A percentile compares a stretch with the other conserved stretches of the same genome.
These are phyloP conservation scores for Leucoraja erinaceus DNA, from an alignment of 2,113 vertebrate genomes.

Conservation along the genomic window DNA sequence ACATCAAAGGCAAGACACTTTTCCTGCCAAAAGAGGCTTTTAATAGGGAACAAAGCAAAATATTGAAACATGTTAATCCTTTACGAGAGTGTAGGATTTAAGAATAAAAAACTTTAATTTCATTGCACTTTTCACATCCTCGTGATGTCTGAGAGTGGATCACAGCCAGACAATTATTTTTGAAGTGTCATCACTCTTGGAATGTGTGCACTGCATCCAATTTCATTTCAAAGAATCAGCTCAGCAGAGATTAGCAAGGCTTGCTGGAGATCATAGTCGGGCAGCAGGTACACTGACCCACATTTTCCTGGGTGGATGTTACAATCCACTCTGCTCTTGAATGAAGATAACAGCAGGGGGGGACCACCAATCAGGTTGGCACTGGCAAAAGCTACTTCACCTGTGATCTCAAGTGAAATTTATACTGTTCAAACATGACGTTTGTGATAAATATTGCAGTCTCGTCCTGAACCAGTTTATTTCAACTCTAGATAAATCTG, in stretches of 20 bases:
- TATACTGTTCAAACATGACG: not conserved
- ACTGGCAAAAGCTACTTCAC: not conserved
- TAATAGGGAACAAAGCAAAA: not conserved
- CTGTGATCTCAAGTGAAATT: not conserved
- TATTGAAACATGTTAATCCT: not conserved
- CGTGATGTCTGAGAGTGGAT: not conserved
- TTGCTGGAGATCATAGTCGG: not conserved
- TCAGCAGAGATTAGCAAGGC: not conserved
- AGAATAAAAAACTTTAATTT: not conserved
- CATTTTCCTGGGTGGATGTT: not conserved
- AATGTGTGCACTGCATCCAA: not conserved
- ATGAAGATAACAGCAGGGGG: not conserved
- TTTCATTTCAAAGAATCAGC: constrained; percentile 16
- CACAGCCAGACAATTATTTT: not conserved
- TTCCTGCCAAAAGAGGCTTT: not conserved
- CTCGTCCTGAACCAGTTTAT: not conserved
- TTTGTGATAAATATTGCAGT: not conserved
- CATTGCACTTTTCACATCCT: not conserved
- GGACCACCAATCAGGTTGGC: not conserved
- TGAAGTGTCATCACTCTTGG: not conserved
- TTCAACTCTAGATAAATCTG: not conserved
- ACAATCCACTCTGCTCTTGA: not conserved
- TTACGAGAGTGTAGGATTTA: not conserved
- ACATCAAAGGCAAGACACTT: not conserved
- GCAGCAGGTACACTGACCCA: not conserved